A percentile compares a stretch with the other conserved stretches of the same genome.
phyloP scores from a whole-genome alignment of 2,888 invertebrate genomes.

The Cataglyphis altisquamis region DNA sequence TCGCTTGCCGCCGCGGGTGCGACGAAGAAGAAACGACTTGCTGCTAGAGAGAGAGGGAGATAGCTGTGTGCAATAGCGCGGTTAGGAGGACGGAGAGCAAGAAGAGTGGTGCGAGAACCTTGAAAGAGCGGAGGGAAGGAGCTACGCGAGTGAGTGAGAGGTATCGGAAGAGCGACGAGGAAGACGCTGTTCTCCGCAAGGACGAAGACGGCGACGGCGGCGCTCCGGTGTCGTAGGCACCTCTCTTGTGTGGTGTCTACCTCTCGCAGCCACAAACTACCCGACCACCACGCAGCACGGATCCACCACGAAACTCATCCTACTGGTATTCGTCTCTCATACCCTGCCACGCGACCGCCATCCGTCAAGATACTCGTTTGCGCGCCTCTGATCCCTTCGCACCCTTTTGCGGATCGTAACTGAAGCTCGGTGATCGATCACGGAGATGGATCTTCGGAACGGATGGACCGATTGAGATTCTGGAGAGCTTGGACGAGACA shows the following conservation, averaged over 20 bases:
- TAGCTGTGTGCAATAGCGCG: constrained; percentile 29
- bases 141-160: constrained; percentile 43
- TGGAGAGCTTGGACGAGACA: not conserved
- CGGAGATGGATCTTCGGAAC: not conserved
- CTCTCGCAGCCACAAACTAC: constrained; percentile 84
- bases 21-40: constrained; percentile 16
- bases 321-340: constrained; percentile 35
- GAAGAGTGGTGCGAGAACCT: constrained; percentile 57
- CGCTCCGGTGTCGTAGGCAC: constrained; percentile 73
- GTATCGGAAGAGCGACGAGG: constrained; percentile 64
- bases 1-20: constrained; percentile 7
- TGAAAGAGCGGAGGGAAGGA: constrained; percentile 53
- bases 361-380: not conserved
- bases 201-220: constrained; percentile 69
- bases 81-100: constrained; percentile 24
- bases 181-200: constrained; percentile 44
- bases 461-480: not conserved
- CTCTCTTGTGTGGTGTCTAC: constrained; percentile 60
- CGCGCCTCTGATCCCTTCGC: not conserved
- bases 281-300: constrained; percentile 84
- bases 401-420: not conserved
- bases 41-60: constrained; percentile 19
- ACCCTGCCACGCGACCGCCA: constrained; percentile 1
- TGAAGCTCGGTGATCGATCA: not conserved
- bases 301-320: constrained; percentile 76